A percentile compares a stretch with the other conserved stretches of the same genome.
Conservation (phyloP, 2,113 vertebrate species). For the Emberiza fucata region DNA sequence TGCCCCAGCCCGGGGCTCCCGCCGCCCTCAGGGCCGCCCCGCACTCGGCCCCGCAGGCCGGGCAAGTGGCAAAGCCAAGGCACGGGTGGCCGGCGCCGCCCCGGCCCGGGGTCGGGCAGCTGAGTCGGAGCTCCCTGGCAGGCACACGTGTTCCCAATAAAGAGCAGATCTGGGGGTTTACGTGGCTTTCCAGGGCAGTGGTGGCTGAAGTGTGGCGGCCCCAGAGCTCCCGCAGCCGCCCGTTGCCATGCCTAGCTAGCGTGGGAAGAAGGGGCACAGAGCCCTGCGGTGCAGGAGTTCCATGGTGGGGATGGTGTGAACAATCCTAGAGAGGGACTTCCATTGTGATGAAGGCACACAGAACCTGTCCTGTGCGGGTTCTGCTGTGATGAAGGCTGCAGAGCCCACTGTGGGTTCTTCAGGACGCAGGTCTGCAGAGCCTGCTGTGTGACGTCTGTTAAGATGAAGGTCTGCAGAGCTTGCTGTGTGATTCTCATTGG, state of each 20-base stretch:
- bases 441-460: too few relatives aligned
- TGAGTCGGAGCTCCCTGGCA: fast-evolving
- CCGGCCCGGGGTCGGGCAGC: fast-evolving
- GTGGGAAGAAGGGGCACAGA: neutral
- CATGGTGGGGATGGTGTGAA: fast-evolving
- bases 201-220: fast-evolving
- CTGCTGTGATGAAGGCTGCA: neutral
- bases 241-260: fast-evolving
- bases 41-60: neutral
- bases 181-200: neutral
- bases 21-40: neutral
- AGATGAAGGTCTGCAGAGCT: neutral
- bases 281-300: fast-evolving
- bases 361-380: neutral
- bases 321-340: neutral
- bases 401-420: neutral
- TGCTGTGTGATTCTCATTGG: fast-evolving
- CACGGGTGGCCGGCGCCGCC: neutral
- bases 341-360: neutral
- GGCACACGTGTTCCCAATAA: fast-evolving
- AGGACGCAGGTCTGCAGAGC: neutral
- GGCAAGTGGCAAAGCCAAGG: fast-evolving
- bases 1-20: too few relatives aligned
- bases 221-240: fast-evolving
- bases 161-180: fast-evolving